Conservation (phyloP, 1,140 invertebrate genomes). For the Eurytemora carolleeae region DNA sequence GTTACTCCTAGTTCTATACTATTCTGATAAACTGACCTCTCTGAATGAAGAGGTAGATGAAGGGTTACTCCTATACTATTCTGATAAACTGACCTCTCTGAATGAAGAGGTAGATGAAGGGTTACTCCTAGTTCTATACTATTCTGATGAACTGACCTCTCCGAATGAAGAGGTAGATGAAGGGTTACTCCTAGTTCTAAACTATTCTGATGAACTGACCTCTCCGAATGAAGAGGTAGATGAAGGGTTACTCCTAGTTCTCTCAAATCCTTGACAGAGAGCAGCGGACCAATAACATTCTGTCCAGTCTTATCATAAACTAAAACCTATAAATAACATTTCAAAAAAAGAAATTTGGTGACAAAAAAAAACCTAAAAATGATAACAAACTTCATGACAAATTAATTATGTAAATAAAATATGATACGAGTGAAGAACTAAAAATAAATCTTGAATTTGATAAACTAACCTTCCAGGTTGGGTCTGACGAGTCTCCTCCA, state of each 20-base stretch:
- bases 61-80: no score
- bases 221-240: slow-evolving; percentile 42
- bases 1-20: slow-evolving; percentile 91
- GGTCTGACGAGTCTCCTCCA: not conserved
- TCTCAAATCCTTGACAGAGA: slow-evolving; percentile 84
- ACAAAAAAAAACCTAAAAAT: no score
- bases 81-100: no score
- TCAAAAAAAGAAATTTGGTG: no score
- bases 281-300: slow-evolving; percentile 90
- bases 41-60: slow-evolving; percentile 52
- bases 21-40: slow-evolving; percentile 4
- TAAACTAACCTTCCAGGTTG: not conserved
- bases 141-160: no score
- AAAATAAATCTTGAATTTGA: no score
- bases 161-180: slow-evolving; percentile 52
- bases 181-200: slow-evolving; percentile 88
- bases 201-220: no score
- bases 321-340: no score
- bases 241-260: slow-evolving; percentile 92
- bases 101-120: slow-evolving; percentile 61
- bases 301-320: slow-evolving; percentile 89
- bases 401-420: no score
- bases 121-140: slow-evolving; percentile 91
- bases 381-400: no score
- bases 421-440: no score